phyloP scores from a whole-genome alignment of 2,797 vertebrate genomes.

The Babyrousa celebensis region DNA sequence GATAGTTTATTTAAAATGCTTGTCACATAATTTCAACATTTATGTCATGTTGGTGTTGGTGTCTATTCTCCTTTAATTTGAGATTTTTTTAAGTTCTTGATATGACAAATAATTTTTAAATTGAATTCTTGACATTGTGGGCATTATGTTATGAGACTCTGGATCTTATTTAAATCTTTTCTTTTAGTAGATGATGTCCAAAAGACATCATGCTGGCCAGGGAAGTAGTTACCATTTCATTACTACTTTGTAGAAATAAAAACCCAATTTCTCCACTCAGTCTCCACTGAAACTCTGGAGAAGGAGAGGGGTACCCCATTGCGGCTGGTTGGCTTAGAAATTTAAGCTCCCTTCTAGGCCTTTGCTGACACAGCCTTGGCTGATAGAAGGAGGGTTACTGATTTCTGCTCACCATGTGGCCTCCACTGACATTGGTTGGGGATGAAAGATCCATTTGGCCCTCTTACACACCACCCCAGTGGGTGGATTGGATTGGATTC shows the following conservation, averaged over 20 bases:
- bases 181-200: slow-evolving; percentile 28
- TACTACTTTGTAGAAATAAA: background rate
- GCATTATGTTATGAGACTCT: background rate
- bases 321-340: background rate
- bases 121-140: slow-evolving; percentile 31
- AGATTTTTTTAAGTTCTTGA: slow-evolving; percentile 41
- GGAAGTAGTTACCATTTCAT: background rate
- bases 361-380: background rate
- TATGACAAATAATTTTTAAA: slow-evolving; percentile 34
- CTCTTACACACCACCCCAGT: background rate
- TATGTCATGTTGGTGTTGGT: slow-evolving; percentile 29
- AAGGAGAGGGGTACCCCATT: background rate
- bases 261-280: slow-evolving; percentile 38
- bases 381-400: background rate
- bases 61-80: slow-evolving; percentile 30
- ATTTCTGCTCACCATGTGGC: background rate
- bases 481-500: background rate
- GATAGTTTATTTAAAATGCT: background rate
- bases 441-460: background rate
- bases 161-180: slow-evolving; percentile 53
- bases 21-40: slow-evolving; percentile 43
- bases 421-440: background rate
- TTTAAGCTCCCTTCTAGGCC: background rate
- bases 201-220: background rate
- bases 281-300: background rate